These are phyloP conservation scores for Tokudaia muenninki DNA, from an alignment of 2,797 vertebrate genomes.

Conservation along the genomic window DNA sequence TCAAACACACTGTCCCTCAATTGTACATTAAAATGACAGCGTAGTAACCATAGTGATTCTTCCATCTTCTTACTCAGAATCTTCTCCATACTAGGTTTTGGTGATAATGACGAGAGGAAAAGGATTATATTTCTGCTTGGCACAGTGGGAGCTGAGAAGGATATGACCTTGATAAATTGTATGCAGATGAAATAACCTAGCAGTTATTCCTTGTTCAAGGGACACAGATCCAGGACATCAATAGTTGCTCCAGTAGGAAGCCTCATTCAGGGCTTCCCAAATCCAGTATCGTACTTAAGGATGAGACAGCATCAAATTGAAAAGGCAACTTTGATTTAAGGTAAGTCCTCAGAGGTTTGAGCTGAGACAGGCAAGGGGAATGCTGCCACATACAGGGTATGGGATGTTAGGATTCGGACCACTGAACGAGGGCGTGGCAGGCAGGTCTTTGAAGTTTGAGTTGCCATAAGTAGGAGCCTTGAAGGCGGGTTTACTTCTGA, in stretches of 20 bases:
- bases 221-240: background rate
- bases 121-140: background rate
- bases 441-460: background rate
- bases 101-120: background rate
- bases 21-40: background rate
- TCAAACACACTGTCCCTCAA: fast-evolving
- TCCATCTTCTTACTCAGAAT: background rate
- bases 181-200: background rate
- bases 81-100: background rate
- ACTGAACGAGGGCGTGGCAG: fast-evolving
- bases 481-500: background rate
- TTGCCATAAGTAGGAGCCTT: fast-evolving
- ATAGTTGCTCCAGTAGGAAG: background rate
- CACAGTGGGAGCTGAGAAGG: background rate
- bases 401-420: background rate
- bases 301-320: too few relatives aligned
- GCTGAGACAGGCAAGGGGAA: background rate
- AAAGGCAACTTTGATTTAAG: background rate
- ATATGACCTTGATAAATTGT: background rate
- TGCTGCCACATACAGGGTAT: background rate
- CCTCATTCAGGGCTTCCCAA: background rate
- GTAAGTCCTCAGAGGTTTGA: background rate
- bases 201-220: fast-evolving
- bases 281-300: background rate
- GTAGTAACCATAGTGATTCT: background rate